These are phyloP conservation scores for Dallia pectoralis DNA, from an alignment of 2,797 vertebrate genomes.

Conservation along the genomic window DNA sequence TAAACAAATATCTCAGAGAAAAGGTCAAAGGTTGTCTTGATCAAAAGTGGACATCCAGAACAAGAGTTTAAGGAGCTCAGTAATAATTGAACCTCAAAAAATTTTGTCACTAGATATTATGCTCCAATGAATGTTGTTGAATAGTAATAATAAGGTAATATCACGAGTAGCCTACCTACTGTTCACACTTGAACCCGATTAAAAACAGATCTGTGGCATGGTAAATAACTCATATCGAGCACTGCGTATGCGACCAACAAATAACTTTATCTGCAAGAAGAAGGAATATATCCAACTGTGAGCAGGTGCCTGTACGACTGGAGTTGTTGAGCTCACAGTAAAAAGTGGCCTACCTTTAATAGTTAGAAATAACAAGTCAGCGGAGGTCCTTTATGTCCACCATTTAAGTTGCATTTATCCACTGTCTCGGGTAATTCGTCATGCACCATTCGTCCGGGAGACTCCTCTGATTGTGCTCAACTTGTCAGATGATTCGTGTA, in stretches of 20 bases:
- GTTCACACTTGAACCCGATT: background rate
- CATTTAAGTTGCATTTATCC: background rate
- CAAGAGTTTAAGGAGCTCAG: background rate
- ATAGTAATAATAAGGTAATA: background rate
- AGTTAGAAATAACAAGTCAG: background rate
- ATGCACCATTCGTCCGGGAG: background rate
- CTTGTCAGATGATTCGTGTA: background rate
- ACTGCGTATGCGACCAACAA: too few species aligned
- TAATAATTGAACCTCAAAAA: background rate
- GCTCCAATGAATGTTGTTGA: background rate
- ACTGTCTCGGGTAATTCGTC: background rate
- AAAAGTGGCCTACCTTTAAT: background rate
- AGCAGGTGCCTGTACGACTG: background rate
- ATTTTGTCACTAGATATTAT: too few species aligned
- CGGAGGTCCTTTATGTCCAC: background rate
- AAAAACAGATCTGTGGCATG: background rate
- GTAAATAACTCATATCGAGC: too few species aligned
- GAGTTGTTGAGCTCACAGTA: background rate
- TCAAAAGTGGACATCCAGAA: background rate
- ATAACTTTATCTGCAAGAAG: background rate
- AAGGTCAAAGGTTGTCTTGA: background rate
- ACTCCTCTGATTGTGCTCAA: too few species aligned
- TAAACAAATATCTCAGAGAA: background rate
- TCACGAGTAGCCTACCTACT: background rate
- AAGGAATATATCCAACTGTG: background rate